Evolutionary conservation across 2,113 vertebrate species (phyloP).

Genomic region (Camelus dromedarius): DNA sequence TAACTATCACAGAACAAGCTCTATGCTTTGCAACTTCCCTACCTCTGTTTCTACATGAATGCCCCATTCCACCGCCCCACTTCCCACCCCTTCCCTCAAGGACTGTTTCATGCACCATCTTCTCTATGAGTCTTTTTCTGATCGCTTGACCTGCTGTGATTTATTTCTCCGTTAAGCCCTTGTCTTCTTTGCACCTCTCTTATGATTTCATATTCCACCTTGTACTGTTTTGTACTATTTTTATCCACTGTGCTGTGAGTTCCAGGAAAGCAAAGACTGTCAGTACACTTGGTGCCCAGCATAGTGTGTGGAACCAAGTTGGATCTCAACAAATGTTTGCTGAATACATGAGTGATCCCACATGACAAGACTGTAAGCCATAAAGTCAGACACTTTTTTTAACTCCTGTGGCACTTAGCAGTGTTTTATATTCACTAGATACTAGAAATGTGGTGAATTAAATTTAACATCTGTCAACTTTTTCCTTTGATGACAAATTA

Average conservation of each 20-base stretch:
- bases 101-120: neutral
- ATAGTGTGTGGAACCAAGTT: neutral
- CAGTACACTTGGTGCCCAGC: neutral
- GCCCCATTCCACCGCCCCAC: neutral
- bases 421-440: neutral
- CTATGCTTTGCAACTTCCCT: neutral
- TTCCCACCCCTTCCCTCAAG: neutral
- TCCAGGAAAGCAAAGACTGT: neutral
- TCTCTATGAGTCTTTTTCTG: neutral
- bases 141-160: neutral
- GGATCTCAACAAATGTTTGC: neutral
- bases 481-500: slow-evolving; percentile 50
- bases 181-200: neutral
- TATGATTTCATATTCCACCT: neutral
- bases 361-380: neutral
- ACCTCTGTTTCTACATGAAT: neutral
- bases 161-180: neutral
- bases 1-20: neutral
- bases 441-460: neutral
- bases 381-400: neutral
- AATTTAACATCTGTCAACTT: slow-evolving; percentile 21
- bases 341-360: neutral
- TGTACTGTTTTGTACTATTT: neutral
- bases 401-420: neutral
- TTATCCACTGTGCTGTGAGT: neutral